A percentile compares a stretch with the other conserved stretches of the same genome.
Conservation (phyloP, 2,888 invertebrate species). For the Meiosimyza decipiens region DNA sequence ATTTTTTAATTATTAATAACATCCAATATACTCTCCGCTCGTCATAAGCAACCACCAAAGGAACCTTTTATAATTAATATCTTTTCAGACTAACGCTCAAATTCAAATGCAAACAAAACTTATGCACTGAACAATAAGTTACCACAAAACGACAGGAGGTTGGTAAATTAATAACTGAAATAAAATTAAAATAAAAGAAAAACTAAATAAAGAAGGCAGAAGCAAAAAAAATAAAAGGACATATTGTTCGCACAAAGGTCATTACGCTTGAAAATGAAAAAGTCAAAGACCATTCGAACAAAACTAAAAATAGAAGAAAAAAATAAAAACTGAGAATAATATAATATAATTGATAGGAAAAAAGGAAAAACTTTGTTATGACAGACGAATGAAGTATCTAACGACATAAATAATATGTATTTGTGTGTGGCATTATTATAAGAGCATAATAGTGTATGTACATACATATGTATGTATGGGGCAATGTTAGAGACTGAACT, state of each 20-base stretch:
- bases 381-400: slow-evolving; percentile 19
- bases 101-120: background rate
- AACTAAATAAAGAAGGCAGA: background rate
- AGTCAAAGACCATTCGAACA: background rate
- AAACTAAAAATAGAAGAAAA: background rate
- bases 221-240: background rate
- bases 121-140: background rate
- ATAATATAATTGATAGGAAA: background rate
- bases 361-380: slow-evolving; percentile 17
- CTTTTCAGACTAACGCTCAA: background rate
- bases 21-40: no score
- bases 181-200: background rate
- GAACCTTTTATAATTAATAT: slow-evolving; percentile 6
- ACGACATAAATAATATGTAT: slow-evolving; percentile 12
- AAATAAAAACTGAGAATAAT: background rate
- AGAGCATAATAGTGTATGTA: no score
- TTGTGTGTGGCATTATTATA: no score
- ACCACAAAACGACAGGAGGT: slow-evolving; percentile 6
- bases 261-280: background rate
- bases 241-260: background rate
- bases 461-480: background rate
- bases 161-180: slow-evolving; percentile 10
- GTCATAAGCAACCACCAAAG: no score
- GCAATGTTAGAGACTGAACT: slow-evolving; percentile 2
- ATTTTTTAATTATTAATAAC: no score